Percentiles rank a stretch among this genome's conserved stretches.
Conservation (phyloP, 2,888 invertebrate genomes). For the Dolichomitus sp. region DNA sequence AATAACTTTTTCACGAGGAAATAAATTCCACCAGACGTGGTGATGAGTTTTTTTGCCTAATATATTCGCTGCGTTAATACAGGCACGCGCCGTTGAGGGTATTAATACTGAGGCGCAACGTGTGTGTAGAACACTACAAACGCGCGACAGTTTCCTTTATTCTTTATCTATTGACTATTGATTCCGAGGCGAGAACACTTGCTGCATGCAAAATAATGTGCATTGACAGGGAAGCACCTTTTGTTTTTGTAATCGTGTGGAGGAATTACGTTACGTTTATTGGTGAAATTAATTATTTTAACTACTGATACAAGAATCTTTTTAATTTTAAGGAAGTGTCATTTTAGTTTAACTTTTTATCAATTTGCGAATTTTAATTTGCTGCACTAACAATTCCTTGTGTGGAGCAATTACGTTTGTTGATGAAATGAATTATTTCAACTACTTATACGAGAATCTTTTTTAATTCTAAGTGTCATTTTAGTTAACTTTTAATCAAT, state of each 20-base stretch:
- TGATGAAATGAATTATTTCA: no score
- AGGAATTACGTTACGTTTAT: not conserved
- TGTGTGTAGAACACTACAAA: slow-evolving; percentile 3
- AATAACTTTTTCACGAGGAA: not conserved
- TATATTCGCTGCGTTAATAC: slow-evolving; percentile 10
- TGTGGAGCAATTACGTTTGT: no score
- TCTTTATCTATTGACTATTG: slow-evolving; percentile 16
- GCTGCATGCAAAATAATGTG: not conserved
- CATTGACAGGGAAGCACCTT: not conserved
- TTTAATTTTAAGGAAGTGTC: no score
- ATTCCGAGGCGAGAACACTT: not conserved
- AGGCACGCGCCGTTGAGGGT: slow-evolving; percentile 9
- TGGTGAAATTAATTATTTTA: slow-evolving; percentile 16
- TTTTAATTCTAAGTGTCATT: no score
- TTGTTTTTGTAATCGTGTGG: not conserved
- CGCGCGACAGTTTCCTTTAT: not conserved
- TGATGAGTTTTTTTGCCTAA: slow-evolving; percentile 26
- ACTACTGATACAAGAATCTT: no score
- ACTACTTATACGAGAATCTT: no score
- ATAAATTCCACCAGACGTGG: slow-evolving; percentile 8
- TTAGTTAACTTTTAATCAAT: no score
- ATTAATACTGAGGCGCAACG: slow-evolving; percentile 23
- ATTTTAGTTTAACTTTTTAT: no score
- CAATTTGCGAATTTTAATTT: no score
- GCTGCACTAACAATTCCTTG: no score